Evolutionary conservation across 2,888 invertebrate species (phyloP).

Genomic region (Endomychus coccineus): DNA sequence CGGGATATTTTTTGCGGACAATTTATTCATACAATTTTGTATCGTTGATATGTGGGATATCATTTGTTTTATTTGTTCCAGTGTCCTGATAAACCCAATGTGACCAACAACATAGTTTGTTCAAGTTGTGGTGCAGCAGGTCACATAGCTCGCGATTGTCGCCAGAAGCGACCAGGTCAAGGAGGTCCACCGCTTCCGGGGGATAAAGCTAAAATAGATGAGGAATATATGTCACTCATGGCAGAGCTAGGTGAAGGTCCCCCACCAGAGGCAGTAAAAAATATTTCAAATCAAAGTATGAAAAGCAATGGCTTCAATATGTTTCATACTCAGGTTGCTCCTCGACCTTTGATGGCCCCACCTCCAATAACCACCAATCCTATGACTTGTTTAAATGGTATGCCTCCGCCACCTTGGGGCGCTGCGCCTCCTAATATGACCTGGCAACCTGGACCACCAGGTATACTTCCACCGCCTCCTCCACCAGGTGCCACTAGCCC

Average conservation of each 20-base stretch:
- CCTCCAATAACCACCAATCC: slow-evolving; percentile 18
- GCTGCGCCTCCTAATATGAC: slow-evolving; percentile 38
- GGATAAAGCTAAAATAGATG: slow-evolving; percentile 86
- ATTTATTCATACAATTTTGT: too few relatives aligned
- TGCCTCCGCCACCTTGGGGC: slow-evolving; percentile 45
- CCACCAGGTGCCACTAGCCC: slow-evolving; percentile 48
- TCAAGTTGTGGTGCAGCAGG: slow-evolving; percentile 96
- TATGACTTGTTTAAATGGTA: slow-evolving; percentile 29
- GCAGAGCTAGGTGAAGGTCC: slow-evolving; percentile 96
- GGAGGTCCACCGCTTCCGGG: slow-evolving; percentile 51
- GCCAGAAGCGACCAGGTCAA: slow-evolving; percentile 72
- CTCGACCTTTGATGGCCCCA: slow-evolving; percentile 58
- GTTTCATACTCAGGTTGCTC: slow-evolving; percentile 49
- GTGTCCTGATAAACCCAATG: slow-evolving; percentile 92
- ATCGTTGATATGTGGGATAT: too few relatives aligned
- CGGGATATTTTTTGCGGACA: too few relatives aligned
- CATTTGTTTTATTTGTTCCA: slow-evolving; percentile 43
- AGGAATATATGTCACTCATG: slow-evolving; percentile 99
- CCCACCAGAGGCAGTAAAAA: slow-evolving; percentile 46
- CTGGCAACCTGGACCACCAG: slow-evolving; percentile 35
- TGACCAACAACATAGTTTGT: slow-evolving; percentile 94
- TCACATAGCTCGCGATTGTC: slow-evolving; percentile 95
- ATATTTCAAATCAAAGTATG: slow-evolving; percentile 25
- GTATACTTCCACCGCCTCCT: slow-evolving; percentile 45
- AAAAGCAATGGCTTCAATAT: slow-evolving; percentile 33